A percentile compares a stretch with the other conserved stretches of the same genome.
phyloP scores from a whole-genome alignment of 2,888 invertebrate genomes.

The Bimastos eiseni region DNA sequence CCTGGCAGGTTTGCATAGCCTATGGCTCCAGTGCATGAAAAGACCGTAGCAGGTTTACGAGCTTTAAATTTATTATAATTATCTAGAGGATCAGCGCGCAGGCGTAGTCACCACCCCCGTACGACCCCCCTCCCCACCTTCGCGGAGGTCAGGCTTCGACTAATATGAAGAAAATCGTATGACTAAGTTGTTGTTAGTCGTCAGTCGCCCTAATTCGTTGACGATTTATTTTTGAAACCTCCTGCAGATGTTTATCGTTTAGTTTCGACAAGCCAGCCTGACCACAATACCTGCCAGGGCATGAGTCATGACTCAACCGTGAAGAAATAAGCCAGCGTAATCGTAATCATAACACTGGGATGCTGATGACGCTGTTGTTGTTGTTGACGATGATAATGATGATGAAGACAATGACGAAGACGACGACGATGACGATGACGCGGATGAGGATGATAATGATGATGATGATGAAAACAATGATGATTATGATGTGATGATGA shows the following conservation, averaged over 20 bases:
- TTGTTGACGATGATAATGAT: conserved; percentile 19
- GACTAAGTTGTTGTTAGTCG: background rate
- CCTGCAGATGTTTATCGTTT: background rate
- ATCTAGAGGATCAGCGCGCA: no score
- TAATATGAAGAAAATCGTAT: background rate
- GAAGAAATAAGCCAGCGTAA: background rate
- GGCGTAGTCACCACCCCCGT: background rate
- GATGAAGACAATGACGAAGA: conserved; percentile 9
- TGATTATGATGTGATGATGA: background rate
- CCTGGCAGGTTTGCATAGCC: no score
- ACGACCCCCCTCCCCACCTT: no score
- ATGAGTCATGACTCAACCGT: background rate
- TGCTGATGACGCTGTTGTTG: background rate
- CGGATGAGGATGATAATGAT: background rate
- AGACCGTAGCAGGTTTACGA: background rate
- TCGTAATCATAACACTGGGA: background rate
- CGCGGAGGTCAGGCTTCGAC: background rate
- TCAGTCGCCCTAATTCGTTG: background rate
- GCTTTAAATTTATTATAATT: background rate
- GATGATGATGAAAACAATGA: background rate
- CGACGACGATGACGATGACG: background rate
- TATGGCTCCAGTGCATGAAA: no score
- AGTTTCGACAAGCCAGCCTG: no score
- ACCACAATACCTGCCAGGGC: no score
- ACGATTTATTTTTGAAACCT: background rate